Base-by-base conservation (phyloP, 2,888 invertebrate genomes). In the Elmis aenea region DNA sequence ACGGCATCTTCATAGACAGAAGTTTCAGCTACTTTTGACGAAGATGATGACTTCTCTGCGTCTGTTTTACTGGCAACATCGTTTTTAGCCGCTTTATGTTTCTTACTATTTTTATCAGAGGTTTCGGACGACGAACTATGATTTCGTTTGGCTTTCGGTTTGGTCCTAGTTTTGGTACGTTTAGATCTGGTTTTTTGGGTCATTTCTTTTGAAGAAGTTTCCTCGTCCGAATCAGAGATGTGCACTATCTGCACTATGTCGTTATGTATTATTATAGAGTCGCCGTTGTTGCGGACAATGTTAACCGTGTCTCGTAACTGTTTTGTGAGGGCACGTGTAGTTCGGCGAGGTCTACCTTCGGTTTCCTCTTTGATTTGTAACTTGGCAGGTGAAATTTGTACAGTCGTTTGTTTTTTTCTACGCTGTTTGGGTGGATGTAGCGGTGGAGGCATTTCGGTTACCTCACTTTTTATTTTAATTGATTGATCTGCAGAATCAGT, bases 1-100 rank as follows among this genome's bases (percentile, higher is more conserved):
- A 67, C 43, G 1, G 71, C 71, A 55, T 72, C 72, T 48, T 71
- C 70, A 41, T 71, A 71, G 5, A 68, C 57, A 35, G 3, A 46
- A 29, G 33, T 41, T 6, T 16, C 15, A 15, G 12, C 12, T n/a
- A n/a, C n/a, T n/a, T n/a, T n/a, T n/a, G n/a, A n/a, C n/a, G n/a
- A n/a, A n/a, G n/a, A n/a, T n/a, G n/a, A n/a, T 14, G 4, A 11
- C 15, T 24, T 15, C 11, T 6, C 14, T 25, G 13, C 24, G 10
- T 13, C 14, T 20, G 16, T 43, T 28, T 13, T 31, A 18, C 5
- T 15, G 14, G 15, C 21, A 20, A 15, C 36, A 29, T 26, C 37
- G 21, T 26, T 24, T 33, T 29, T 31, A n/a, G 14, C 11, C 12
- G 6, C n/a, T 14, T 14, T 33, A 8, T 10, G 2, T 8, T 5